Conservation (phyloP, 2,888 invertebrate genomes). For the Vesta saturnalis region DNA sequence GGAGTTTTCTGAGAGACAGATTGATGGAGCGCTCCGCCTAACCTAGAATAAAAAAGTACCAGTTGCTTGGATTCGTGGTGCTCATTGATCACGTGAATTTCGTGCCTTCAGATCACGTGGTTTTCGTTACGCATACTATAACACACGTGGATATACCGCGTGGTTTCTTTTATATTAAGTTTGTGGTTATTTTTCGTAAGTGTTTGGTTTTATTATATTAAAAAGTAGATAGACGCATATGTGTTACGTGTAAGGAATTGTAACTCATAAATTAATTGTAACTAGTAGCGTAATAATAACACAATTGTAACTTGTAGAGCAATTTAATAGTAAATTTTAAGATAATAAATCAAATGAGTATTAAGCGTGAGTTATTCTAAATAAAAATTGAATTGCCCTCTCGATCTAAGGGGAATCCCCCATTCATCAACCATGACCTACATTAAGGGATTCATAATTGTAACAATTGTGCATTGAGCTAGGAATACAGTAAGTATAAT, state of each 20-base stretch:
- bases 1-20: constrained; percentile 57
- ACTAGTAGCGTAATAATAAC: not conserved
- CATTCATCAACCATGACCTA: not conserved
- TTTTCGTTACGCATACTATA: constrained; percentile 48
- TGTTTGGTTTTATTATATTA: not conserved
- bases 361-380: not conserved
- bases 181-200: constrained; percentile 6
- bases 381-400: not conserved
- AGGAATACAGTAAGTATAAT: not conserved
- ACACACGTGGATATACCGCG: constrained; percentile 43
- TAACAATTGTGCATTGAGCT: not conserved
- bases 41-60: constrained; percentile 52
- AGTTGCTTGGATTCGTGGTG: constrained; percentile 54
- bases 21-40: constrained; percentile 56
- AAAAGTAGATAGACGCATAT: not conserved
- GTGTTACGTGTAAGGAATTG: too few species aligned
- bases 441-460: not conserved
- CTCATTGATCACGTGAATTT: constrained; percentile 51
- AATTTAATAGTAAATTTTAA: not conserved
- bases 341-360: not conserved
- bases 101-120: constrained; percentile 46
- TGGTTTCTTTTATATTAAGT: constrained; percentile 16
- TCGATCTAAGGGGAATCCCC: not conserved
- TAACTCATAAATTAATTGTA: not conserved
- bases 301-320: not conserved